Evolutionary conservation across 2,888 invertebrate species (phyloP).

Genomic region (Thera obeliscata): DNA sequence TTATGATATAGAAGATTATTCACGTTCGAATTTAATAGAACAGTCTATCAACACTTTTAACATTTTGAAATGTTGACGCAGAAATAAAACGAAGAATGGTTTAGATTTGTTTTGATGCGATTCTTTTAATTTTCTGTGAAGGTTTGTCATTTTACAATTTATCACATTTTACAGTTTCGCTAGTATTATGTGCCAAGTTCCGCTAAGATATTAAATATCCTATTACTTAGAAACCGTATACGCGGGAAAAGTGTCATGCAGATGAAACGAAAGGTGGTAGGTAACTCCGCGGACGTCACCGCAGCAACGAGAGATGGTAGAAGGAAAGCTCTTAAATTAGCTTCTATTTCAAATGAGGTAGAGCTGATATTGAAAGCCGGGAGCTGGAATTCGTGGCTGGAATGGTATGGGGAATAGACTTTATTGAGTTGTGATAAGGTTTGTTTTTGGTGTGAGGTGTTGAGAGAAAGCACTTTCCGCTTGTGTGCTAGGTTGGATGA

Average conservation of each 20-base stretch:
- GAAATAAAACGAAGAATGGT: not conserved
- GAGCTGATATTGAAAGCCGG: conserved; percentile 52
- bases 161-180: not conserved
- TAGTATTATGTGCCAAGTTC: conserved; percentile 23
- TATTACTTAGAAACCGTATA: conserved; percentile 65
- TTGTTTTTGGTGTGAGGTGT: conserved; percentile 53
- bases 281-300: conserved; percentile 61
- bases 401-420: conserved; percentile 49
- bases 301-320: conserved; percentile 41
- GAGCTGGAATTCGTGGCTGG: conserved; percentile 20
- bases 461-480: conserved; percentile 83
- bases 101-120: not conserved
- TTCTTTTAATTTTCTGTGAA: not conserved
- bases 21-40: too few species aligned
- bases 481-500: conserved; percentile 73
- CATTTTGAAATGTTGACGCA: not conserved
- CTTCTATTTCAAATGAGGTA: conserved; percentile 53
- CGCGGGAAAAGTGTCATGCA: conserved; percentile 71
- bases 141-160: not conserved
- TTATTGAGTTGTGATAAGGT: conserved; percentile 59
- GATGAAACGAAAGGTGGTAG: conserved; percentile 66
- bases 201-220: conserved; percentile 64
- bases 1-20: too few species aligned
- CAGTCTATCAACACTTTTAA: too few species aligned
- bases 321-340: conserved; percentile 50